Conservation (phyloP, 2,797 vertebrate species). For the Pipistrellus nathusii region DNA sequence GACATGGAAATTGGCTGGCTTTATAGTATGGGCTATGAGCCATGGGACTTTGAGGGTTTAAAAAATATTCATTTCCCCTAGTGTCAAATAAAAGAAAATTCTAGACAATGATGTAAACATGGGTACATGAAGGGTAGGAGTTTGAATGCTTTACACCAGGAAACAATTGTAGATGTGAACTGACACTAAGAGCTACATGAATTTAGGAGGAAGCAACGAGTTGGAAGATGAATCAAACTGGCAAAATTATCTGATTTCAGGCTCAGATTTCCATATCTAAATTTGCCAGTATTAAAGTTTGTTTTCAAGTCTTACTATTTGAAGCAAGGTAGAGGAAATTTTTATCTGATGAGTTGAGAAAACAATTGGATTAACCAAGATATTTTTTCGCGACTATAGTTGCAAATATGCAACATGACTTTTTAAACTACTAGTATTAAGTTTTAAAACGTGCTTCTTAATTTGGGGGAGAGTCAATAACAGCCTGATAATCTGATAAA, state of each 20-base stretch:
- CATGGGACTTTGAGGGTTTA: not conserved
- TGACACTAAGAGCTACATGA: not conserved
- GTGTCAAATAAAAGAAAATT: conserved; percentile 43
- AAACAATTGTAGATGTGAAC: not conserved
- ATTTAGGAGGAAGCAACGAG: not conserved
- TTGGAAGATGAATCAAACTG: not conserved
- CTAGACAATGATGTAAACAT: conserved; percentile 33
- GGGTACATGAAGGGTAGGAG: not conserved
- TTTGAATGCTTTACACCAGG: not conserved
- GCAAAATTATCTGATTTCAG: not conserved
- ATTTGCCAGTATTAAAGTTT: not conserved
- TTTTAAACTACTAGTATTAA: conserved; percentile 49
- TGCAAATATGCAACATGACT: conserved; percentile 5
- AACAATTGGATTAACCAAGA: not conserved
- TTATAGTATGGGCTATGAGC: conserved; percentile 24
- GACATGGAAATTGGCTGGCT: conserved; percentile 10
- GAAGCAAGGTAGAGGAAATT: not conserved
- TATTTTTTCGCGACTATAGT: not conserved
- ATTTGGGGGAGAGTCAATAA: not conserved
- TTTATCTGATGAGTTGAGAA: not conserved
- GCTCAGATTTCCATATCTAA: not conserved
- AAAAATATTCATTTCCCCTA: conserved; percentile 54
- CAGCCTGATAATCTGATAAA: not conserved
- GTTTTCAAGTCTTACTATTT: not conserved
- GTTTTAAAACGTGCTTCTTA: not conserved